Conservation (phyloP, 2,888 invertebrate species). For the Sphaeridia pumilis region DNA sequence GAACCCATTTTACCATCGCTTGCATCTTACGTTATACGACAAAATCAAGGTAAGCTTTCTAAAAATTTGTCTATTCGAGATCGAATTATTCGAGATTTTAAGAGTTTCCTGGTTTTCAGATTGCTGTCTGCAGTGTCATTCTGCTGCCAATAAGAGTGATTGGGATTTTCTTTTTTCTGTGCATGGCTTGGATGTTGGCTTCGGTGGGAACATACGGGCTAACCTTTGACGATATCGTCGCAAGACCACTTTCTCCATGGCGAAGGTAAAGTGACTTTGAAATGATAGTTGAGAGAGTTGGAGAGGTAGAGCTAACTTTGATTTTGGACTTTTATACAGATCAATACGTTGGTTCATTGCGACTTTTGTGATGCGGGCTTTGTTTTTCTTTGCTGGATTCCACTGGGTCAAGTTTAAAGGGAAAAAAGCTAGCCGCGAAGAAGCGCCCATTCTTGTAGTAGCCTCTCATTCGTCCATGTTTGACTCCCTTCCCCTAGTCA, state of each 20-base stretch:
- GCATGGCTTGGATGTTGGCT: slow-evolving; percentile 75
- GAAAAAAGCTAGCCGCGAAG: slow-evolving; percentile 55
- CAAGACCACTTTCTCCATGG: slow-evolving; percentile 75
- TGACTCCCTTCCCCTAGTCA: slow-evolving; percentile 44
- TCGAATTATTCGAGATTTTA: background rate
- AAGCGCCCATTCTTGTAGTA: slow-evolving; percentile 72
- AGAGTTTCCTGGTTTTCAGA: slow-evolving; percentile 46
- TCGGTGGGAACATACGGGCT: slow-evolving; percentile 70
- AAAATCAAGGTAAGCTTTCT: slow-evolving; percentile 15
- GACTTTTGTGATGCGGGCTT: slow-evolving; percentile 50
- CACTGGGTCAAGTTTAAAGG: slow-evolving; percentile 67
- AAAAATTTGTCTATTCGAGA: background rate
- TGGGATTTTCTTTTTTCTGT: slow-evolving; percentile 60
- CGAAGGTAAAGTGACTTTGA: slow-evolving; percentile 51
- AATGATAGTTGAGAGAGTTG: background rate
- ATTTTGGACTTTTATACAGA: slow-evolving; percentile 12
- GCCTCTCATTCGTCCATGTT: slow-evolving; percentile 88
- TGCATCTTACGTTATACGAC: slow-evolving; percentile 11
- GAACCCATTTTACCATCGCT: slow-evolving; percentile 17
- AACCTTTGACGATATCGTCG: slow-evolving; percentile 57
- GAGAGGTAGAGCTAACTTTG: background rate
- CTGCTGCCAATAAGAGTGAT: slow-evolving; percentile 70
- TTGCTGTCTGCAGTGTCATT: slow-evolving; percentile 70
- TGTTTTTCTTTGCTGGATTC: slow-evolving; percentile 72
- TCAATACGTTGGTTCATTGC: slow-evolving; percentile 21